A percentile compares a stretch with the other conserved stretches of the same genome.
phyloP scores from a whole-genome alignment of 2,888 invertebrate species.

The Amphipoea lucens region DNA sequence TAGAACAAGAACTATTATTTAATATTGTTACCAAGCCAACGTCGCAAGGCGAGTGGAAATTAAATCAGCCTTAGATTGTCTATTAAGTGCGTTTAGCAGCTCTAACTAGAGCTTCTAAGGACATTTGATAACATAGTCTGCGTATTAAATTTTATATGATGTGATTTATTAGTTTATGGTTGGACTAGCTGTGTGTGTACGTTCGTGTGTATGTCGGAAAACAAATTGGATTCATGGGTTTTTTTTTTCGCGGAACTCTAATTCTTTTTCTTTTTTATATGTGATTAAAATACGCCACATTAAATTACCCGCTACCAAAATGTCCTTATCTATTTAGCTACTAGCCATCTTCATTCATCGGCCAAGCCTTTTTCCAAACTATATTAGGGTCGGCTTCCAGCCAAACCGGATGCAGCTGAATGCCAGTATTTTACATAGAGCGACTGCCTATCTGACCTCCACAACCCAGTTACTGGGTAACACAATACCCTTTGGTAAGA shows the following conservation, averaged over 20 bases:
- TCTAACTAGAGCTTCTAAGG: constrained; percentile 23
- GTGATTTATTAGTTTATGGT: not conserved
- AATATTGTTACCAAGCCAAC: constrained; percentile 18
- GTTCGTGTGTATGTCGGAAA: not conserved
- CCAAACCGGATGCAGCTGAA: no score
- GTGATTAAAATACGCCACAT: not conserved
- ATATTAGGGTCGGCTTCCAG: no score
- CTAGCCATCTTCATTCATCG: no score
- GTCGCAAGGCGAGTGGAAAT: constrained; percentile 18
- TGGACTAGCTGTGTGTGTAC: not conserved
- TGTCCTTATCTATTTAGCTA: not conserved
- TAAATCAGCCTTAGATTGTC: constrained; percentile 32
- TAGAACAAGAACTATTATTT: constrained; percentile 19
- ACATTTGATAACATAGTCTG: constrained; percentile 6
- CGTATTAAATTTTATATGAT: not conserved
- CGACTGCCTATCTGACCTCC: no score
- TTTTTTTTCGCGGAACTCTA: no score
- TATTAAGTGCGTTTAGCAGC: constrained; percentile 25
- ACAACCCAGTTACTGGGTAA: no score
- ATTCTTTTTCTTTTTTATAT: no score
- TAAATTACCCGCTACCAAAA: no score
- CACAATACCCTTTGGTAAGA: no score
- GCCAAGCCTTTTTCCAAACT: no score
- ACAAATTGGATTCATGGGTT: no score
- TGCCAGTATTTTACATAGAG: no score